Percentiles rank a stretch among this genome's conserved stretches.
Evolutionary conservation across 2,113 vertebrate species (phyloP).

Genomic region (Pituophis catenifer): DNA sequence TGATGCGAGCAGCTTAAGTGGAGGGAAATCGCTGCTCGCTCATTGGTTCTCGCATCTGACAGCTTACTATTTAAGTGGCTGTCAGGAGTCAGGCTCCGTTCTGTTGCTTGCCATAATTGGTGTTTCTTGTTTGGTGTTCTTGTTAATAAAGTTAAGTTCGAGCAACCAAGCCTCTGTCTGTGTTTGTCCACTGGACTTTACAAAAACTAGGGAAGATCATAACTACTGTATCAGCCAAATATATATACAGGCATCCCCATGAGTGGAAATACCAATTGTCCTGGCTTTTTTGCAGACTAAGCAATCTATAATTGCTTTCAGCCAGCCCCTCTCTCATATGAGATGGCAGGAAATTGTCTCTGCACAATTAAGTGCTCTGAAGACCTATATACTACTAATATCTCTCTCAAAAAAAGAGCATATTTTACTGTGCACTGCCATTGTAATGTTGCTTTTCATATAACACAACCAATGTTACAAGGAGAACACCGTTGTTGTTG

Average conservation of each 20-base stretch:
- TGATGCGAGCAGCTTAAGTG: too few relatives aligned
- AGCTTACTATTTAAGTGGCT: too few relatives aligned
- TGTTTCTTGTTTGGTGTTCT: too few relatives aligned
- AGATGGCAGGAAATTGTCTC: neutral
- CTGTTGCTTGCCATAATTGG: too few relatives aligned
- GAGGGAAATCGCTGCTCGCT: too few relatives aligned
- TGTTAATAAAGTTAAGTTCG: too few relatives aligned
- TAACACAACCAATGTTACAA: neutral
- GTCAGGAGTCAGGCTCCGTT: too few relatives aligned
- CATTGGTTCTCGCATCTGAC: too few relatives aligned
- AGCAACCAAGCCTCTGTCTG: too few relatives aligned
- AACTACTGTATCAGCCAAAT: neutral
- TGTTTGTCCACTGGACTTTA: too few relatives aligned
- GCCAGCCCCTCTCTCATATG: neutral
- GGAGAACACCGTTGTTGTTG: neutral
- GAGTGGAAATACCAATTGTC: neutral
- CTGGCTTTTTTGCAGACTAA: neutral
- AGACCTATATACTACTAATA: neutral
- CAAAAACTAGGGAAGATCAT: neutral
- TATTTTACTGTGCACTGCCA: neutral
- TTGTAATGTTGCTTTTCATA: neutral
- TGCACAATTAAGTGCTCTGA: neutral
- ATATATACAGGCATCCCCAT: neutral
- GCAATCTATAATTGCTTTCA: neutral
- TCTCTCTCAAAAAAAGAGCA: neutral